A percentile compares a stretch with the other conserved stretches of the same genome.
Evolutionary conservation across 2,888 invertebrate species (phyloP).

Genomic region (Ochropleura plecta): DNA sequence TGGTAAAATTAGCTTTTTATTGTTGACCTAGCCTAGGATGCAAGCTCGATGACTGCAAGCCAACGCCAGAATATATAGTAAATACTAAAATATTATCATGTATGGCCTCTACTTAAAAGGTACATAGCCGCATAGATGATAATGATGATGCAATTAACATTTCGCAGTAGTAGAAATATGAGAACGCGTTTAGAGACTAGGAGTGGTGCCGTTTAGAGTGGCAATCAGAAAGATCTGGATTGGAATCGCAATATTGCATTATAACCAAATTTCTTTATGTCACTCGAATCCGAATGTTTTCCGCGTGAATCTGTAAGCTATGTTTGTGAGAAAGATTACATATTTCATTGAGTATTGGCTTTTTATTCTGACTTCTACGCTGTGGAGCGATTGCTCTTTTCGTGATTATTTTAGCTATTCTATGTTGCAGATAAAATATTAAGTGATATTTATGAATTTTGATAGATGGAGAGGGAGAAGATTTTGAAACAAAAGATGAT

Average conservation of each 20-base stretch:
- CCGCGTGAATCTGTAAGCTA: background rate
- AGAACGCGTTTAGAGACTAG: background rate
- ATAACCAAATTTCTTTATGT: background rate
- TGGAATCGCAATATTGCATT: background rate
- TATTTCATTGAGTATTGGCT: background rate
- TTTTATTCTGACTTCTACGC: background rate
- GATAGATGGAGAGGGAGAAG: background rate
- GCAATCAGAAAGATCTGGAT: constrained; percentile 12
- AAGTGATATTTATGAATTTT: background rate
- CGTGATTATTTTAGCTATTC: background rate
- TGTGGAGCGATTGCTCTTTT: background rate
- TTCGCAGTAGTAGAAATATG: background rate
- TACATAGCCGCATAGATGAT: background rate
- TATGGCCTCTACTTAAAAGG: background rate
- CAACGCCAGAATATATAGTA: background rate
- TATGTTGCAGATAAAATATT: background rate
- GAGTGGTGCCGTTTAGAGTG: background rate
- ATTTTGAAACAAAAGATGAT: background rate
- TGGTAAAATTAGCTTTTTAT: background rate
- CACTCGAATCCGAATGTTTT: background rate
- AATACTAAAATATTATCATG: background rate
- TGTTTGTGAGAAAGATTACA: background rate
- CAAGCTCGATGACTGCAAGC: background rate
- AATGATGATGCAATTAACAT: background rate
- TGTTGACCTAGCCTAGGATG: background rate